phyloP scores from a whole-genome alignment of 1,140 invertebrate genomes.

The Drosophila nigromelanica region DNA sequence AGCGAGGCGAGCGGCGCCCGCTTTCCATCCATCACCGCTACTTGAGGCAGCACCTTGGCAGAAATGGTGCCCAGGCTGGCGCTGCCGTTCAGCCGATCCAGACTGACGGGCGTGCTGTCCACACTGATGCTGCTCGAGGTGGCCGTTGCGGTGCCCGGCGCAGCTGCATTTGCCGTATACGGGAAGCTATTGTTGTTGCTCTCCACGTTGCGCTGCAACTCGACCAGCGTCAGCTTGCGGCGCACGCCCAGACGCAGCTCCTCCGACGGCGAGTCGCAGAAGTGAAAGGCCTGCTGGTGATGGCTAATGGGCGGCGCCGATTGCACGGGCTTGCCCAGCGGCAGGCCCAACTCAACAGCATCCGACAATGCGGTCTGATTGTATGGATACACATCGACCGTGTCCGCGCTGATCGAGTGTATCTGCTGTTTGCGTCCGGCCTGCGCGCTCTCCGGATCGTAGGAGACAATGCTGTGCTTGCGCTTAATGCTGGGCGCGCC shows the following conservation, averaged over 20 bases:
- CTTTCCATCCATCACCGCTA: conserved; percentile 57
- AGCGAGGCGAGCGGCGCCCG: conserved; percentile 91
- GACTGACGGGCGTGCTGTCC: conserved; percentile 72
- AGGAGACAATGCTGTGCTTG: conserved; percentile 82
- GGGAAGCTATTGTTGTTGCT: conserved; percentile 68
- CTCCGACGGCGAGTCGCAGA: conserved; percentile 72
- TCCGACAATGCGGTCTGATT: conserved; percentile 54
- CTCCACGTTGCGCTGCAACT: conserved; percentile 67
- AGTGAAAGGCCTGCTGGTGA: conserved; percentile 59
- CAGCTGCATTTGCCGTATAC: conserved; percentile 64
- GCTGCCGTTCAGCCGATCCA: conserved; percentile 56
- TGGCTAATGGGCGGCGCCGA: conserved; percentile 56
- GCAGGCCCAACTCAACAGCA: conserved; percentile 41
- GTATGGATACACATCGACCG: conserved; percentile 79
- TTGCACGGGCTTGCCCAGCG: conserved; percentile 58
- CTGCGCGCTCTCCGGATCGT: conserved; percentile 78
- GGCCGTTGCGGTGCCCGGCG: conserved; percentile 44
- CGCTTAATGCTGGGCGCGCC: conserved; percentile 65
- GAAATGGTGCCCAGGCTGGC: conserved; percentile 64
- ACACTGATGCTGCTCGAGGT: conserved; percentile 78
- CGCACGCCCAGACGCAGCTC: conserved; percentile 73
- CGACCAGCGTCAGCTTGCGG: conserved; percentile 72
- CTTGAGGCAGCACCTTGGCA: conserved; percentile 55
- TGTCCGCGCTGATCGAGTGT: conserved; percentile 81
- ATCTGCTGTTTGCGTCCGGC: conserved; percentile 78